phyloP scores from a whole-genome alignment of 1,140 invertebrate genomes.

The Zeugodacus cucurbitae region DNA sequence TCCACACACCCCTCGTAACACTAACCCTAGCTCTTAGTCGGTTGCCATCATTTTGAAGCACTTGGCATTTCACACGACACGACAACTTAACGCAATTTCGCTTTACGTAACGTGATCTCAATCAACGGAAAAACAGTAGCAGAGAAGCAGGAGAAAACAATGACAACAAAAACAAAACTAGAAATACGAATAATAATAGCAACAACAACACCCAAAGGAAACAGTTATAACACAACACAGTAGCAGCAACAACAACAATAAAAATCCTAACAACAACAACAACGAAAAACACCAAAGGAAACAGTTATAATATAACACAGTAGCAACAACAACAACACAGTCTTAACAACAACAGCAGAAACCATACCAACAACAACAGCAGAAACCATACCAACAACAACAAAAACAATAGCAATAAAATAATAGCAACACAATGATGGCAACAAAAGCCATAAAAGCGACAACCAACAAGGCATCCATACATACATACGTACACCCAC shows the following conservation, averaged over 20 bases:
- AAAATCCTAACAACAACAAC: constrained; percentile 23
- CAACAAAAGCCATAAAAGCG: constrained; percentile 42
- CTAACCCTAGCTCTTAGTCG: background rate
- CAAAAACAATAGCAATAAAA: constrained; percentile 41
- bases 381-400: constrained; percentile 22
- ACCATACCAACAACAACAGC: background rate
- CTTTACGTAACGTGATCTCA: constrained; percentile 65
- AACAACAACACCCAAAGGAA: no score
- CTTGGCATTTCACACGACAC: constrained; percentile 35
- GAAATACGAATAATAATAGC: background rate
- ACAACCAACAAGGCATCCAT: background rate
- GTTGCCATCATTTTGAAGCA: constrained; percentile 1
- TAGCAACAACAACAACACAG: no score
- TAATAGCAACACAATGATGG: constrained; percentile 43
- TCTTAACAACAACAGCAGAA: background rate
- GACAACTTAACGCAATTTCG: constrained; percentile 58
- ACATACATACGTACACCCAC: background rate
- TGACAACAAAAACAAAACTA: constrained; percentile 25
- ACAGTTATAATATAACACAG: no score
- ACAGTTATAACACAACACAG: no score
- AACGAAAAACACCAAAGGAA: background rate
- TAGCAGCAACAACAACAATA: background rate
- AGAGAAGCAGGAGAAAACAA: background rate
- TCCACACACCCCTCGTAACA: constrained; percentile 45
- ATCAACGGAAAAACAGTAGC: constrained; percentile 52